Base-by-base conservation (phyloP, 2,113 vertebrate genomes). In the Neotragus moschatus region DNA sequence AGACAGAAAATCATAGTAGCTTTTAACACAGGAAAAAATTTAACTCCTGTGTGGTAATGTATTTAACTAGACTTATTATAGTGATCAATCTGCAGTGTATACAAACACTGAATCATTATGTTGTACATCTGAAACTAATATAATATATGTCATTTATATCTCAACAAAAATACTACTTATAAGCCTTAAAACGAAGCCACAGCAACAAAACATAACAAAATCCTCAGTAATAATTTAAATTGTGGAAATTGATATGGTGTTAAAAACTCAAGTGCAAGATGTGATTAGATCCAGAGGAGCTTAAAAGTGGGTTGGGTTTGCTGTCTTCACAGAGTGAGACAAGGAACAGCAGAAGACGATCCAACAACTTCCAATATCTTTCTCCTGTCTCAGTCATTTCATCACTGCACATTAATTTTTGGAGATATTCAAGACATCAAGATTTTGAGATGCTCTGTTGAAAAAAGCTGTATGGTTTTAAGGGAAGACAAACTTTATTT, bases 261-360 rank as follows among this genome's bases (percentile, higher is more conserved):
- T 84, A 61, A 61, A 49, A 12, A 60, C 6, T 7, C 21, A 93
- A 81, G 30, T 6, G 16, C 43, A 58, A 19, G 0, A 61, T 9
- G 23, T 1, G 1, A 5, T 36, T 61, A 43, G 4, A 45, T 39
- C 8, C 3, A 5, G 6, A 23, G 7, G n/a, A 17, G 10, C 2
- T 81, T 85, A 56, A 82, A 21, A 2, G 16, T 49, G 39, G 25
- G 2, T 1, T 43, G 84, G 8, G n/a, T 66, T 51, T 63, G 7
- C 19, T 17, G 1, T 47, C 13, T 91, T 56, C 21, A 5, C 30
- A 70, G 60, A 84, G 49, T 30, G 28, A 77, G 1, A 3, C 28
- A 9, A 81, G 3, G 36, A 63, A 56, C 53, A 11, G 17, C 13
- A 2, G 28, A 58, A 63, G 12, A 4, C 4, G 1, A 0, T 2